Evolutionary conservation across 1,140 invertebrate species (phyloP).

Genomic region (Zaprionus camerounensis): DNA sequence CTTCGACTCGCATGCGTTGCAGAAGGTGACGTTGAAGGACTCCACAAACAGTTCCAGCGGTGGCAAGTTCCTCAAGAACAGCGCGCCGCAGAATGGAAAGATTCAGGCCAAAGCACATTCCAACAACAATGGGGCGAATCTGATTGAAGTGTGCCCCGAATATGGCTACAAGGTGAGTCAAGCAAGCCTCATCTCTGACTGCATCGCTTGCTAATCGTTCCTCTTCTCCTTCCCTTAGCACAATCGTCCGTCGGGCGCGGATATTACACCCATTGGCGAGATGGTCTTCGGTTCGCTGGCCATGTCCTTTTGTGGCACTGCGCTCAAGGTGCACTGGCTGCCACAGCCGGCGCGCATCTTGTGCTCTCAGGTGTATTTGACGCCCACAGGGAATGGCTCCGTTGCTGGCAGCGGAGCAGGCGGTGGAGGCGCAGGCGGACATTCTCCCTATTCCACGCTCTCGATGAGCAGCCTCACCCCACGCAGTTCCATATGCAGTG

Average conservation of each 20-base stretch:
- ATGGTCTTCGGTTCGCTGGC: constrained; percentile 95
- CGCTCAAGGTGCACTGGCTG: constrained; percentile 92
- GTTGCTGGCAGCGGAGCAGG: not conserved
- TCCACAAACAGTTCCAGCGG: constrained; percentile 24
- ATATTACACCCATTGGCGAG: constrained; percentile 91
- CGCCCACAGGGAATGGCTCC: constrained; percentile 54
- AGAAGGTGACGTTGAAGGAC: constrained; percentile 84
- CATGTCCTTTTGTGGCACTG: constrained; percentile 92
- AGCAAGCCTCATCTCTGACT: too few species aligned
- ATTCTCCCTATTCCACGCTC: constrained; percentile 80
- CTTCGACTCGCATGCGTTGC: constrained; percentile 92
- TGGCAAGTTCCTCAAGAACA: constrained; percentile 72
- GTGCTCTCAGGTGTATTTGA: constrained; percentile 89
- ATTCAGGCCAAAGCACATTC: constrained; percentile 79
- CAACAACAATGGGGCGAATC: constrained; percentile 62
- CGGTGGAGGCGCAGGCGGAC: constrained; percentile 26
- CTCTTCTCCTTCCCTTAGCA: constrained; percentile 84
- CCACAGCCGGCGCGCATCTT: constrained; percentile 89
- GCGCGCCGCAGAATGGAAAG: constrained; percentile 71
- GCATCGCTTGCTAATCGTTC: not conserved
- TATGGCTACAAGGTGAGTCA: constrained; percentile 77
- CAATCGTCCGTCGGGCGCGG: constrained; percentile 87
- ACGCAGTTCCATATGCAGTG: constrained; percentile 78
- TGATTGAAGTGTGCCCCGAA: constrained; percentile 80
- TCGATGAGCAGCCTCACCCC: constrained; percentile 74